Percentiles rank a stretch among this genome's conserved stretches.
Conservation (phyloP, 2,113 vertebrate genomes). For the Sturnus vulgaris region DNA sequence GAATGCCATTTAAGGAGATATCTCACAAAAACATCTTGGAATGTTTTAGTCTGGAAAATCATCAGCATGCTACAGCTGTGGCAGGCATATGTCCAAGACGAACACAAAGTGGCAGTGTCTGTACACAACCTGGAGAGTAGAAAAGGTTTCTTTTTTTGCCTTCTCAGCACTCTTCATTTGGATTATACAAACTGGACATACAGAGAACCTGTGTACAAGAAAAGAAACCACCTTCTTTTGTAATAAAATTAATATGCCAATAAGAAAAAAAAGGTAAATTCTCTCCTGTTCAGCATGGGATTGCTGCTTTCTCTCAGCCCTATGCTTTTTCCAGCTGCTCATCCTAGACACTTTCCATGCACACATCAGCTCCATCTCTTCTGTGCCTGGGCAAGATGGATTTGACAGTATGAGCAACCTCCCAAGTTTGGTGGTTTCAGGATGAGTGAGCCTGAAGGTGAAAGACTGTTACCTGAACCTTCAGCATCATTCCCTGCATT, state of each 20-base stretch:
- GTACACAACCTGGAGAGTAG: neutral
- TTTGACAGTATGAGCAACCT: neutral
- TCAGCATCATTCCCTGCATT: neutral
- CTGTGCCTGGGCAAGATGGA: neutral
- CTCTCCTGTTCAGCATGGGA: neutral
- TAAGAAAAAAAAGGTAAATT: neutral
- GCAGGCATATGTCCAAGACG: neutral
- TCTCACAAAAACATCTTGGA: neutral
- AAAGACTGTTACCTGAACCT: neutral
- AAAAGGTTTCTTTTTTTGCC: neutral
- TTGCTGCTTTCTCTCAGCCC: neutral
- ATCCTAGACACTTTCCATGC: neutral
- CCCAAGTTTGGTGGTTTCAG: neutral
- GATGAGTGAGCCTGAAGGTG: neutral
- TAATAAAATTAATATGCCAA: neutral
- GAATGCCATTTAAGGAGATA: neutral
- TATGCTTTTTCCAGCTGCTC: neutral
- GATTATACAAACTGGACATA: neutral
- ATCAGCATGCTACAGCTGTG: neutral
- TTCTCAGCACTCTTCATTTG: neutral
- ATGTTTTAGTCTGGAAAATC: neutral
- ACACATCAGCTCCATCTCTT: neutral
- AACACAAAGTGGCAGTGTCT: neutral
- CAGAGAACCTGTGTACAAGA: neutral
- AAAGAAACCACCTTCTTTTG: neutral